Evolutionary conservation across 2,888 invertebrate species (phyloP), one percentile per base, ranked within the genome.

Genomic region (Drosophila longiperda): DNA sequence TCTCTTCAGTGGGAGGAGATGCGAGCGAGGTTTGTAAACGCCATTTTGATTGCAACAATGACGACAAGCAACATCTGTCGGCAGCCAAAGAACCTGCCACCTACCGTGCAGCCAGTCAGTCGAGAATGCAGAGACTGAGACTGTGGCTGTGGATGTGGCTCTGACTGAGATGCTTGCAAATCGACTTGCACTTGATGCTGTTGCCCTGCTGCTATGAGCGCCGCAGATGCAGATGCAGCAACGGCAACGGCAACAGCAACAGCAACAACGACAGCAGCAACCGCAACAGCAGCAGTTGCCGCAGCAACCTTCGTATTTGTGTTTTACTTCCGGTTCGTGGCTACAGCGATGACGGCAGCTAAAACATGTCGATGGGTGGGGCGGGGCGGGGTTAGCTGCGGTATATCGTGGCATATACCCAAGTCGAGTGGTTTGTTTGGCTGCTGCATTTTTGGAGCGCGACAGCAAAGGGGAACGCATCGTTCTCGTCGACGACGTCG

Each of bases 201-300:
- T 73, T 89, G 78, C 75, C 92, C 91, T 90, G 91, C 75, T 91
- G 80, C 73, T 69, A 66, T 65, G 86, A 91, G 89, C 91, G 91
- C 83, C 90, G 91, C 84, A 79, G 87, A 90, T 91, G 91, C 91
- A 91, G 91, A 91, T 91, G 92, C 92, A 89, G 88, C 90, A 80
- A 76, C 79, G 71, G 64, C 74, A 69, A 34, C 69, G 59, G 50
- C 75, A 66, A 54, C 63, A 50, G 53, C 67, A 60, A 66, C 78
- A 82, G 66, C 83, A 78, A 65, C 86, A 77, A 74, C 80, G 78
- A 77, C 81, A 70, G 75, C 83, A 82, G 80, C 87, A 89, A 80
- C 80, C 83, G 80, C 84, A 84, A 75, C 73, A 63, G 49, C 65
- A 45, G 6, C 48, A 62, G 55, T n/a, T n/a, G n/a, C 57, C 57